Percentiles rank a stretch among this genome's conserved stretches.
phyloP scores from a whole-genome alignment of 2,797 vertebrate species.

The Crax fasciolata region DNA sequence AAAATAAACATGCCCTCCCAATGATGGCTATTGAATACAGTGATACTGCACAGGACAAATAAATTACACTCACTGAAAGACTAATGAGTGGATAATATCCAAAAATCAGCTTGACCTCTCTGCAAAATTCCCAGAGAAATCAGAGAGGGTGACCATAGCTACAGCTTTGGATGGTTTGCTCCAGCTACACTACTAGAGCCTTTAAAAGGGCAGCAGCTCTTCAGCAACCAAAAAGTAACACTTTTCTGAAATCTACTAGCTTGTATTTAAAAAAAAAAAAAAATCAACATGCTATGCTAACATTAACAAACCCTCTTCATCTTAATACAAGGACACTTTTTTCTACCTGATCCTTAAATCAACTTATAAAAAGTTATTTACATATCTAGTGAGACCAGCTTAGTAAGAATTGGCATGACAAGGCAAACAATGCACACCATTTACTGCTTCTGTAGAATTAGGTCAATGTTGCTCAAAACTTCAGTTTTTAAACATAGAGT shows the following conservation, averaged over 20 bases:
- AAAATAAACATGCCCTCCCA: constrained; percentile 18
- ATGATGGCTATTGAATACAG: not conserved
- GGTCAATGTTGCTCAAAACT: not conserved
- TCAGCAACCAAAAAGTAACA: not conserved
- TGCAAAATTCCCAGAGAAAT: not conserved
- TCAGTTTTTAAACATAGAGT: not conserved
- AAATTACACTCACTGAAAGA: not conserved
- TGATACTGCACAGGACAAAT: not conserved
- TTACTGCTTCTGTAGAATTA: not conserved
- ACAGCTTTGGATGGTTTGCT: not conserved
- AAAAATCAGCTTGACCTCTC: not conserved
- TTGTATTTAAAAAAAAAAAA: not conserved
- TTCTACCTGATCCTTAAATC: not conserved
- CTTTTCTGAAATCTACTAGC: not conserved
- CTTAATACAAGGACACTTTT: not conserved
- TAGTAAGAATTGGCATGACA: not conserved
- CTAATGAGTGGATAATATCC: not conserved
- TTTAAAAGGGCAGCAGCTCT: not conserved
- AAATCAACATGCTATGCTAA: fast-evolving
- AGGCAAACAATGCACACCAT: not conserved
- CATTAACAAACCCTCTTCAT: not conserved
- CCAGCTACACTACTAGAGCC: not conserved
- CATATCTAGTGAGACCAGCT: not conserved
- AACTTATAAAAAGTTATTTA: not conserved
- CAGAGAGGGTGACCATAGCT: not conserved